Evolutionary conservation across 2,888 invertebrate species (phyloP).

Genomic region (Orthosia incerta): DNA sequence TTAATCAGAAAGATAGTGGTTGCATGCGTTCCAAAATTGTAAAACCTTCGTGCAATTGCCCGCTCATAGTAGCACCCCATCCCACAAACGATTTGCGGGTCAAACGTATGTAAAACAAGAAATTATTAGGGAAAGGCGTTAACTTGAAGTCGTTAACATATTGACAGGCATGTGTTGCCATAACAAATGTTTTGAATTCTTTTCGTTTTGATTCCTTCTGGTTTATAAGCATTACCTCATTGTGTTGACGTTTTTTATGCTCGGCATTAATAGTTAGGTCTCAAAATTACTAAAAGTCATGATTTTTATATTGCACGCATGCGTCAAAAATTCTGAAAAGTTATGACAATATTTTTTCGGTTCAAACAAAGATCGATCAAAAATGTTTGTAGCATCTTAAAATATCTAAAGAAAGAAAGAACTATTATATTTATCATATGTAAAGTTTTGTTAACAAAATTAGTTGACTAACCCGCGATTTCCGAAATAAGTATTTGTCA

Average conservation of each 20-base stretch:
- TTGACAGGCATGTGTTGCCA: constrained; percentile 79
- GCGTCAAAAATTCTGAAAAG: neutral
- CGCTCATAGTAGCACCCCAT: constrained; percentile 45
- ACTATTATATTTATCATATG: no score
- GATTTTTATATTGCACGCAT: constrained; percentile 12
- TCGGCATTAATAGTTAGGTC: constrained; percentile 41
- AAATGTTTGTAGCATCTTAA: neutral
- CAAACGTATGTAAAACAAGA: constrained; percentile 69
- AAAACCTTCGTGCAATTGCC: neutral
- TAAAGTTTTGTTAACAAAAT: no score
- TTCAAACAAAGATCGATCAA: neutral
- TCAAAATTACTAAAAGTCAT: constrained; percentile 3
- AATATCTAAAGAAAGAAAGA: neutral
- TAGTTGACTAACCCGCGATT: no score
- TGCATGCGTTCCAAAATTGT: neutral
- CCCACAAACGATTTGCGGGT: constrained; percentile 50
- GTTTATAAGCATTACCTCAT: constrained; percentile 78
- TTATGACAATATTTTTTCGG: neutral
- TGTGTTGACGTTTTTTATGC: constrained; percentile 68
- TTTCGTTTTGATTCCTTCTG: constrained; percentile 66
- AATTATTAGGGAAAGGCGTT: constrained; percentile 69
- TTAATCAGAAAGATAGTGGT: neutral
- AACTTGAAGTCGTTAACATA: constrained; percentile 70
- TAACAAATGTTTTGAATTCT: constrained; percentile 72
- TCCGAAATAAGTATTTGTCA: no score